Percentiles rank a stretch among this genome's conserved stretches.
phyloP scores from a whole-genome alignment of 2,797 vertebrate genomes.

The Pangasius larnaudii region DNA sequence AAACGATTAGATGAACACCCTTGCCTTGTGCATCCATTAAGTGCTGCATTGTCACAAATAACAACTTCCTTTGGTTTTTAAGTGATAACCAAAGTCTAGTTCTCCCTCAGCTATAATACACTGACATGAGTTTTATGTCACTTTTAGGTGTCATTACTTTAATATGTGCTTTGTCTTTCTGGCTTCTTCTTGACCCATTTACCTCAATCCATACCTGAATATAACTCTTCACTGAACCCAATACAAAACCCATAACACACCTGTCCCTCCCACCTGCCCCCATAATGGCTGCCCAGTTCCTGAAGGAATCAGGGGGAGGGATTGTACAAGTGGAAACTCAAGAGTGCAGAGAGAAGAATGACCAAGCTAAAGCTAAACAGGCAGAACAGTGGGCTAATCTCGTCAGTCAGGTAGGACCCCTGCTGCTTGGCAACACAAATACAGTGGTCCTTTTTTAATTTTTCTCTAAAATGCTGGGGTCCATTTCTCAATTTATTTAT shows the following conservation, averaged over 20 bases:
- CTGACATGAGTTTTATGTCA: background rate
- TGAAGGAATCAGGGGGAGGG: constrained; percentile 84
- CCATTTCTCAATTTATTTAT: constrained; percentile 16
- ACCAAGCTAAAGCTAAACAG: constrained; percentile 86
- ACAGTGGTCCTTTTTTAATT: constrained; percentile 45
- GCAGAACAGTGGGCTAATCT: constrained; percentile 94
- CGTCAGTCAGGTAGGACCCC: constrained; percentile 92
- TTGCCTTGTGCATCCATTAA: constrained; percentile 34
- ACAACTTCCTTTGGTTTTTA: background rate
- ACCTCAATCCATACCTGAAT: constrained; percentile 63
- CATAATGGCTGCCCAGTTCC: constrained; percentile 83
- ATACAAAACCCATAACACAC: constrained; percentile 61
- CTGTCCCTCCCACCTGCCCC: constrained; percentile 63
- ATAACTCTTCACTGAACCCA: constrained; percentile 56
- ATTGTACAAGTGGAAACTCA: constrained; percentile 81
- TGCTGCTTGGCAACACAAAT: constrained; percentile 60
- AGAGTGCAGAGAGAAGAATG: constrained; percentile 83
- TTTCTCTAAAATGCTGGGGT: constrained; percentile 44
- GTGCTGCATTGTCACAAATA: background rate
- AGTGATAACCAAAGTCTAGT: background rate
- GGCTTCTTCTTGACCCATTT: constrained; percentile 66
- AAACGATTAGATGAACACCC: background rate
- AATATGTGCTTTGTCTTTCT: constrained; percentile 63
- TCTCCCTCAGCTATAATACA: constrained; percentile 8
- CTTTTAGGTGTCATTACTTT: constrained; percentile 59